phyloP scores from a whole-genome alignment of 2,113 vertebrate genomes.

The Oenanthe oenanthe region DNA sequence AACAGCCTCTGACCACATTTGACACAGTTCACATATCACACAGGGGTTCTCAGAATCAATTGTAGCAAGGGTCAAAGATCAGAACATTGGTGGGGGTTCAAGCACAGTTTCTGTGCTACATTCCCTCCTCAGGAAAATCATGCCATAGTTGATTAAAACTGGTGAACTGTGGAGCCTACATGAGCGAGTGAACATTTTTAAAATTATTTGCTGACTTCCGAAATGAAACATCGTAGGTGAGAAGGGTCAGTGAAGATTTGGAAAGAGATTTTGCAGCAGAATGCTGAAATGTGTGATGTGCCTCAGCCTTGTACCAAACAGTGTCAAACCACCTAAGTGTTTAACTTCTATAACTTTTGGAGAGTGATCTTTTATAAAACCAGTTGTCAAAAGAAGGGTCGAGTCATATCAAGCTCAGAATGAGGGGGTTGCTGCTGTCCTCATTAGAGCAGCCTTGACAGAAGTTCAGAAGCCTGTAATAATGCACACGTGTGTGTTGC shows the following conservation, averaged over 20 bases:
- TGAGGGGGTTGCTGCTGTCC: background rate
- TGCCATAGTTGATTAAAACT: background rate
- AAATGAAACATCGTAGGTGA: background rate
- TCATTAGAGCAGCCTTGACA: background rate
- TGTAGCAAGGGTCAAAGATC: constrained; percentile 56
- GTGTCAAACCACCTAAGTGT: background rate
- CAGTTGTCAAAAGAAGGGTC: background rate
- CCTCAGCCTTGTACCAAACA: background rate
- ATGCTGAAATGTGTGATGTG: background rate
- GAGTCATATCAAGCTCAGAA: background rate
- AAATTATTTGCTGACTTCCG: background rate
- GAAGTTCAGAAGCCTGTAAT: background rate
- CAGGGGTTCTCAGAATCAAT: constrained; percentile 51
- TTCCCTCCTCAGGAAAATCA: constrained; percentile 27
- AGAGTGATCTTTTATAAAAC: background rate
- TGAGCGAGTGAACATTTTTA: constrained; percentile 44
- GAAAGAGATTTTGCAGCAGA: background rate
- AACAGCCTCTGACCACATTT: constrained; percentile 42
- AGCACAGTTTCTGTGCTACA: background rate
- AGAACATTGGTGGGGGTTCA: background rate
- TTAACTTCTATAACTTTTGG: background rate
- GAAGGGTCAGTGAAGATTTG: background rate
- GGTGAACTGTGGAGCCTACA: background rate
- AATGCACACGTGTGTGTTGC: background rate
- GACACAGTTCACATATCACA: constrained; percentile 58